Evolutionary conservation across 2,113 vertebrate species (phyloP).

Genomic region (Urocynchramus pylzowi): DNA sequence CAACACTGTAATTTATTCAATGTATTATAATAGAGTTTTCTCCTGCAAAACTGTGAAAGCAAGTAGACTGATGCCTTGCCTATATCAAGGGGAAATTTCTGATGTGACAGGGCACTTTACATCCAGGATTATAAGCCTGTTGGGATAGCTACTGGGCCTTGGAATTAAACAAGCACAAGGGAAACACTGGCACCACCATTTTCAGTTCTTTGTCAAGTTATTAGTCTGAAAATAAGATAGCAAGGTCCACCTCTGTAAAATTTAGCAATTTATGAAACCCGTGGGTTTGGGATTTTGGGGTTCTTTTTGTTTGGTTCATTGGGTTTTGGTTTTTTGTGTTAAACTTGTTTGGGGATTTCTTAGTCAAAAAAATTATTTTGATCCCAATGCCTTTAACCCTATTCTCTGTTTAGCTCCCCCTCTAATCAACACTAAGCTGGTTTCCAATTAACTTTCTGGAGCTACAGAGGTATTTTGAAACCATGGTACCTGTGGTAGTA

Average conservation of each 20-base stretch:
- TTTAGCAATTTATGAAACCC: background rate
- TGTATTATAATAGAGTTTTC: background rate
- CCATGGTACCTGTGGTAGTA: background rate
- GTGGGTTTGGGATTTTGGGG: background rate
- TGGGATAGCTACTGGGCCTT: background rate
- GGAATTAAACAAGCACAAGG: background rate
- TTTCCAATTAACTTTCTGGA: background rate
- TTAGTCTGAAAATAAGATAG: background rate
- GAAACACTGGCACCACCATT: background rate
- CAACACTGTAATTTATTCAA: background rate
- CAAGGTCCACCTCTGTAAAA: background rate
- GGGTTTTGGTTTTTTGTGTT: background rate
- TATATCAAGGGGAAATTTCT: background rate
- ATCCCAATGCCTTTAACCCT: rapidly evolving
- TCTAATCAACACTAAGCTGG: background rate
- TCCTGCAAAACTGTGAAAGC: background rate
- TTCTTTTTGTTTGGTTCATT: background rate
- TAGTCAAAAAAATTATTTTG: background rate
- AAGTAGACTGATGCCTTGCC: background rate
- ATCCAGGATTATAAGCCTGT: background rate
- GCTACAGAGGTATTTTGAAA: background rate
- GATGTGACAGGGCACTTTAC: background rate
- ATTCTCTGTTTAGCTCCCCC: background rate
- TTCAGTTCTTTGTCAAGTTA: background rate
- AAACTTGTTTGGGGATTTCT: background rate